Evolutionary conservation across 2,113 vertebrate genomes (phyloP).

Genomic region (Chionodraco myersi): DNA sequence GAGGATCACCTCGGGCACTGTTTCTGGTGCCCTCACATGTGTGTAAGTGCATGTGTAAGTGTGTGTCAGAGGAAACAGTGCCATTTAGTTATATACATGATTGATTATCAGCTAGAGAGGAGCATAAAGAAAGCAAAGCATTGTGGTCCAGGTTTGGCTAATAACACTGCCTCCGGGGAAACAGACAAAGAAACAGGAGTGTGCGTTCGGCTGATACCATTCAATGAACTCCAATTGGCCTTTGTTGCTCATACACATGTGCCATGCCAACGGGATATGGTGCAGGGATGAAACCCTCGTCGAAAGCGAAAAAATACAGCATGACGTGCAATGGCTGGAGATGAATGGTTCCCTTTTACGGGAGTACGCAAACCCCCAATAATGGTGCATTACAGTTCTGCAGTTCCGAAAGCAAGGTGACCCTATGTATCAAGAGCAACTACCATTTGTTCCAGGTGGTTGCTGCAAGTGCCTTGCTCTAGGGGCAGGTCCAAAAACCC

Average conservation of each 20-base stretch:
- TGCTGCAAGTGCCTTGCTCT: constrained; percentile 16
- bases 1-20: constrained; percentile 42
- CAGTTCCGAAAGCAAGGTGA: constrained; percentile 75
- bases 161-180: constrained; percentile 14
- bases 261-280: constrained; percentile 32
- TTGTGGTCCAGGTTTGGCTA: constrained; percentile 23
- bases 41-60: constrained; percentile 30
- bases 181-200: constrained; percentile 25
- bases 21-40: constrained; percentile 25
- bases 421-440: constrained; percentile 56
- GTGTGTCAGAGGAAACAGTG: constrained; percentile 32
- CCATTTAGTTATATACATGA: constrained; percentile 56
- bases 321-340: constrained; percentile 22
- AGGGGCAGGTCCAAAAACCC: constrained; percentile 17
- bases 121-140: constrained; percentile 9
- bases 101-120: constrained; percentile 39
- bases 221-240: constrained; percentile 61
- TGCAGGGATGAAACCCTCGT: constrained; percentile 29
- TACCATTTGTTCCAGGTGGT: constrained; percentile 29
- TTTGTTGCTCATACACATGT: constrained; percentile 38
- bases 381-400: constrained; percentile 67
- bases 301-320: constrained; percentile 10
- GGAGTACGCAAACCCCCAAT: constrained; percentile 35
- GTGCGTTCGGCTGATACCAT: constrained; percentile 33
- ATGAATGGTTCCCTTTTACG: constrained; percentile 30